Percentiles rank a stretch among this genome's conserved stretches.
Evolutionary conservation across 2,888 invertebrate genomes (phyloP).

Genomic region (Dynastes hyllus): DNA sequence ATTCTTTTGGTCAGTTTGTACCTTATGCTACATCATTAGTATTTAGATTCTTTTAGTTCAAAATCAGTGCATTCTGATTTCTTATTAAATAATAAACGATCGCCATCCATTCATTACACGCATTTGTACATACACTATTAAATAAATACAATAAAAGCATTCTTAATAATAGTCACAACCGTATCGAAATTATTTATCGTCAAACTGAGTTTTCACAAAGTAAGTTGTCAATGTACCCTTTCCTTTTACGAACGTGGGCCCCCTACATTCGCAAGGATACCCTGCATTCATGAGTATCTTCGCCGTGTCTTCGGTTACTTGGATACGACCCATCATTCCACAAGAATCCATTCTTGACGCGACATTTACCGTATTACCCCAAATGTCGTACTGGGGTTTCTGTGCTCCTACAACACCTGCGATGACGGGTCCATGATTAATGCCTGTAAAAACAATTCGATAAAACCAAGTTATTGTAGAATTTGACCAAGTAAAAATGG

Average conservation of each 20-base stretch:
- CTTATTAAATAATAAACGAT: no score
- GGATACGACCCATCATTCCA: slow-evolving; percentile 90
- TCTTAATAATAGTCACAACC: slow-evolving; percentile 50
- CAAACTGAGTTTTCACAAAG: slow-evolving; percentile 90
- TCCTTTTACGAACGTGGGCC: slow-evolving; percentile 95
- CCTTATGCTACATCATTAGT: no score
- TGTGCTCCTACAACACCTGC: slow-evolving; percentile 98
- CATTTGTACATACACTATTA: slow-evolving; percentile 16
- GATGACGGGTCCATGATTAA: slow-evolving; percentile 93
- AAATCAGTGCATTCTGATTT: no score
- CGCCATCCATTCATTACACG: no score
- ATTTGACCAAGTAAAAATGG: no score
- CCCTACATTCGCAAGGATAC: slow-evolving; percentile 91
- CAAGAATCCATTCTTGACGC: slow-evolving; percentile 98
- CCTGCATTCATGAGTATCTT: slow-evolving; percentile 89
- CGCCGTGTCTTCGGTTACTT: slow-evolving; percentile 89
- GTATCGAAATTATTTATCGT: slow-evolving; percentile 71
- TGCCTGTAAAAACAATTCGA: slow-evolving; percentile 73
- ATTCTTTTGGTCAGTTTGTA: no score
- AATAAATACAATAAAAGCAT: slow-evolving; percentile 24
- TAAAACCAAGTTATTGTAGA: background rate
- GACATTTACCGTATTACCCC: slow-evolving; percentile 99
- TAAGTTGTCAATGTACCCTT: slow-evolving; percentile 93
- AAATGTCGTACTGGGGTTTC: slow-evolving; percentile 98
- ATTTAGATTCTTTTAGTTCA: no score